Evolutionary conservation across 2,113 vertebrate species (phyloP).

Genomic region (Scytalopus superciliaris): DNA sequence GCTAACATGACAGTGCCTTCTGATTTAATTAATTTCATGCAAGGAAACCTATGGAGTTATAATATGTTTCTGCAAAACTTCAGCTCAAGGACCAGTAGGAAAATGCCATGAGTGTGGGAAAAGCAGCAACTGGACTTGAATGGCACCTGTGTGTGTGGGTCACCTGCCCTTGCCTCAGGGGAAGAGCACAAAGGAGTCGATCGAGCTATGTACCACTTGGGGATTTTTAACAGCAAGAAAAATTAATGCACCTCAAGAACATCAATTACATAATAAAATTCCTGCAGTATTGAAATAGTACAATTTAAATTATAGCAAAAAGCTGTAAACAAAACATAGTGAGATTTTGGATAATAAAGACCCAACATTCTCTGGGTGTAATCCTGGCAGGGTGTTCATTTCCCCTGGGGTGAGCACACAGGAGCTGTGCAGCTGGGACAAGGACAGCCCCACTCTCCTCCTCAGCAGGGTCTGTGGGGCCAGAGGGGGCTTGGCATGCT

Average conservation of each 20-base stretch:
- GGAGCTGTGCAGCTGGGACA: background rate
- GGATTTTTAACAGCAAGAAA: background rate
- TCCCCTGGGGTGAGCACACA: accelerated
- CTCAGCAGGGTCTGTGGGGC: background rate
- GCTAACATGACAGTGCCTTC: background rate
- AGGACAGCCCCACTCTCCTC: background rate
- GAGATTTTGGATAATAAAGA: background rate
- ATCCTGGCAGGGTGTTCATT: background rate
- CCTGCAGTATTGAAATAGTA: background rate
- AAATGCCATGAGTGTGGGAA: background rate
- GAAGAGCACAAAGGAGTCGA: background rate
- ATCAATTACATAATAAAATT: background rate
- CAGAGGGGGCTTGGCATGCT: background rate
- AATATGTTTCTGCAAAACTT: background rate
- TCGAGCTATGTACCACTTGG: accelerated
- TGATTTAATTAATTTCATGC: background rate
- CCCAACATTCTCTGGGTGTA: accelerated
- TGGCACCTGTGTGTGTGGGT: accelerated
- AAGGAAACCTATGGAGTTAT: accelerated
- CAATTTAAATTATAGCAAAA: background rate
- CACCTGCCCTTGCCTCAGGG: background rate
- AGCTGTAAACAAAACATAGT: background rate
- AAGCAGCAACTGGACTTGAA: background rate
- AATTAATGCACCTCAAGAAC: background rate
- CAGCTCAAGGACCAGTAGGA: background rate